A percentile compares a stretch with the other conserved stretches of the same genome.
Evolutionary conservation across 2,797 vertebrate species (phyloP).

Genomic region (Manis javanica): DNA sequence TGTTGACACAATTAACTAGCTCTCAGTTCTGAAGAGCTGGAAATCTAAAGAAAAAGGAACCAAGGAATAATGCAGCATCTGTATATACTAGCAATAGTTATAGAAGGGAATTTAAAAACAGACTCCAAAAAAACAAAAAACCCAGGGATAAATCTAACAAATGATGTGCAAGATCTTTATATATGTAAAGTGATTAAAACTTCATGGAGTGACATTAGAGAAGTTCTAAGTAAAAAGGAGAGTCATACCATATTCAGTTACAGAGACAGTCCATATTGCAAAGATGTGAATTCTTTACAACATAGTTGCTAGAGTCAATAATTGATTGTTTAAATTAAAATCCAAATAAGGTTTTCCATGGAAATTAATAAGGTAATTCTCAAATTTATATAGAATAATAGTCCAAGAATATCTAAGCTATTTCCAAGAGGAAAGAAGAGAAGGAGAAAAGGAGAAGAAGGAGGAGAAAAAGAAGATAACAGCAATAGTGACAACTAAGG

Average conservation of each 20-base stretch:
- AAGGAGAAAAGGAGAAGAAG: neutral
- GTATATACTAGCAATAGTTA: neutral
- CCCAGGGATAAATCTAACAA: neutral
- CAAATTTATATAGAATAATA: neutral
- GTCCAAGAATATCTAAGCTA: neutral
- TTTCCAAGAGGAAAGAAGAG: neutral
- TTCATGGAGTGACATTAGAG: neutral
- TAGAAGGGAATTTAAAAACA: neutral
- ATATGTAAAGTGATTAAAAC: neutral
- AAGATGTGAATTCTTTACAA: constrained; percentile 2
- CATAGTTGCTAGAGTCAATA: neutral
- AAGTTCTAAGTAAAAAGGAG: neutral
- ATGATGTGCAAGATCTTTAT: neutral
- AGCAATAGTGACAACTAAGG: neutral
- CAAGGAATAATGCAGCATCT: neutral
- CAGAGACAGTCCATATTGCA: neutral
- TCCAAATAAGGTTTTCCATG: neutral
- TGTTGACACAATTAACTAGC: neutral
- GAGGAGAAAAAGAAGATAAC: neutral
- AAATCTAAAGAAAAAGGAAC: neutral
- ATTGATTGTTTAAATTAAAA: constrained; percentile 30
- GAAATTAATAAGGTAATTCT: constrained; percentile 12
- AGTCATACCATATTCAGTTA: neutral
- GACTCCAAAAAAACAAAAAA: neutral
- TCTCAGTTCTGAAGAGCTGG: neutral